Conservation (phyloP, 2,888 invertebrate species). For the Agrochola macilenta region DNA sequence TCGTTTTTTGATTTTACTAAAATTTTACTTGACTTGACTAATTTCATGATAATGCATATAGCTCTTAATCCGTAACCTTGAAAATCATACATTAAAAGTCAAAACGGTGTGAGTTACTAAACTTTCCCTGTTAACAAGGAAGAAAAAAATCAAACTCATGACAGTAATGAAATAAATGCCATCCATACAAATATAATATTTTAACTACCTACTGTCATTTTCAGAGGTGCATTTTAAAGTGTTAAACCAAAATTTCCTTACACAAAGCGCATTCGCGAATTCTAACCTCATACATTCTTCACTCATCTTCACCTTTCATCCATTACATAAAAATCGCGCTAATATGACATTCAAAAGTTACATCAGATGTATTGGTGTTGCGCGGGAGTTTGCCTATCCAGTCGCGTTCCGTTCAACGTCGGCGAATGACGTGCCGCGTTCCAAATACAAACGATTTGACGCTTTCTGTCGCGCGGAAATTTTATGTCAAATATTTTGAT, state of each 20-base stretch:
- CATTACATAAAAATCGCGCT: conserved; percentile 68
- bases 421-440: conserved; percentile 64
- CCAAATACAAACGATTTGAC: conserved; percentile 75
- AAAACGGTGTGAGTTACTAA: not conserved
- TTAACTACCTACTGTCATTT: not conserved
- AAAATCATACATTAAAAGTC: not conserved
- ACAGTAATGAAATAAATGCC: not conserved
- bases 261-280: conserved; percentile 30
- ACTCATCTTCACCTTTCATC: conserved; percentile 67
- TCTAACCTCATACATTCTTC: conserved; percentile 27
- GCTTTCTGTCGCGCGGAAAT: conserved; percentile 79
- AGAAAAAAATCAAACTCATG: not conserved
- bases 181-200: not conserved
- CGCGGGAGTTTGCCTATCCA: conserved; percentile 65
- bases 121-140: not conserved
- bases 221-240: not conserved
- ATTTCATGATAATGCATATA: not conserved
- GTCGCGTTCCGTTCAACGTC: conserved; percentile 69
- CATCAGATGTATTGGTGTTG: conserved; percentile 66
- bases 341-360: conserved; percentile 70
- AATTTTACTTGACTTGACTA: too few species aligned
- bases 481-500: conserved; percentile 77
- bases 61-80: not conserved
- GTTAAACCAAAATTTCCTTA: conserved; percentile 5
- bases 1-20: not conserved